Evolutionary conservation across 2,888 invertebrate species (phyloP).

Genomic region (Onthophagus sagittarius): DNA sequence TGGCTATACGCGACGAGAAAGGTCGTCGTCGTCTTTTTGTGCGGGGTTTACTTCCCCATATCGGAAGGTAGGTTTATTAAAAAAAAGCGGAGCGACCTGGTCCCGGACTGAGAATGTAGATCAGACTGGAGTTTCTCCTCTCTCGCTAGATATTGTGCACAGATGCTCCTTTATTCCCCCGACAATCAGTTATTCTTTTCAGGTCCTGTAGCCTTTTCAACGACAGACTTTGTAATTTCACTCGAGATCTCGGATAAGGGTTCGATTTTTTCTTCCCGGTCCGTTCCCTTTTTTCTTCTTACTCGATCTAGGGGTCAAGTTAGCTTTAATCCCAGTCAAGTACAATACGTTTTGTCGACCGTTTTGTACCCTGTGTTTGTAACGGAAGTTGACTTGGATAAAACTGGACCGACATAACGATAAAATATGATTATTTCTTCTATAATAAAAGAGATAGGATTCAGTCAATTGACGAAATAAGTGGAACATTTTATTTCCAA

Average conservation of each 20-base stretch:
- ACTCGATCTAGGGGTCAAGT: constrained; percentile 39
- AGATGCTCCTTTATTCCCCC: constrained; percentile 40
- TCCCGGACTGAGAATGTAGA: constrained; percentile 28
- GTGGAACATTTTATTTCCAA: background rate
- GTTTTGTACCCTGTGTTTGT: constrained; percentile 17
- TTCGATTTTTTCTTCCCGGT: constrained; percentile 35
- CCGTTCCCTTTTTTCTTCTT: constrained; percentile 13
- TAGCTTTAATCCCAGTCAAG: constrained; percentile 34
- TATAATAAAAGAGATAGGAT: background rate
- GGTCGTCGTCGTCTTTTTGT: constrained; percentile 44
- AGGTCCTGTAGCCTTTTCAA: constrained; percentile 45
- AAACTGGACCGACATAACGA: background rate
- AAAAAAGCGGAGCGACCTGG: constrained; percentile 28
- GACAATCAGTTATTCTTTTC: constrained; percentile 47
- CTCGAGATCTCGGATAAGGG: constrained; percentile 41
- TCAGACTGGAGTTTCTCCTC: constrained; percentile 26
- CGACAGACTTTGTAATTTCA: constrained; percentile 44
- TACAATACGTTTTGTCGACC: constrained; percentile 28
- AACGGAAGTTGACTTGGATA: constrained; percentile 21
- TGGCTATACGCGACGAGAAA: constrained; percentile 38
- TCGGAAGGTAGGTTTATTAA: constrained; percentile 32
- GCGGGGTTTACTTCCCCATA: constrained; percentile 35
- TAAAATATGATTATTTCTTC: background rate
- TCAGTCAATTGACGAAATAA: background rate
- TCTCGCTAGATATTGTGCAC: constrained; percentile 33